Percentiles rank a stretch among this genome's conserved stretches.
These are phyloP conservation scores for Bolinopsis microptera DNA, from an alignment of 37 sponge, comb jelly and placozoan species.

Conservation along the genomic window DNA sequence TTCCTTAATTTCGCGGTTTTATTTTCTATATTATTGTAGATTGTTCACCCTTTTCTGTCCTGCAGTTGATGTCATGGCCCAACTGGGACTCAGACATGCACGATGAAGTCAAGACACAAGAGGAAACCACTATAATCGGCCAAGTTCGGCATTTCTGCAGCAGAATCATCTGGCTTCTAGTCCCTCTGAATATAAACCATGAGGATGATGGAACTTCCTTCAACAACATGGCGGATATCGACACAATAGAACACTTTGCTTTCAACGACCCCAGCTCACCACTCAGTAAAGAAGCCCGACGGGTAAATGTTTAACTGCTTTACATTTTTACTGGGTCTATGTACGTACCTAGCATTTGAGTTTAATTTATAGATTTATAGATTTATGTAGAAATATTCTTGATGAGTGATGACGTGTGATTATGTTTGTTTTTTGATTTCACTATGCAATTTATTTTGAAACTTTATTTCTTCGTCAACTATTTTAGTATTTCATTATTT, in stretches of 20 bases:
- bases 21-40: too few species aligned
- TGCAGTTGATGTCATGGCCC: neutral
- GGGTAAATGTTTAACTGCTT: neutral
- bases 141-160: conserved; percentile 63
- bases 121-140: conserved; percentile 56
- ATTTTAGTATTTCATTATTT: too few species aligned
- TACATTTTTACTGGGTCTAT: too few species aligned
- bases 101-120: conserved; percentile 39
- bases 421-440: too few species aligned
- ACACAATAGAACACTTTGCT: neutral
- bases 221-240: conserved; percentile 23
- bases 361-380: too few species aligned
- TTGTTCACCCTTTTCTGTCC: too few species aligned
- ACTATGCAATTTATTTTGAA: too few species aligned
- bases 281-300: conserved; percentile 20
- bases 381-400: too few species aligned
- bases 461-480: too few species aligned
- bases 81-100: conserved; percentile 28
- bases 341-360: too few species aligned
- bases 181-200: neutral
- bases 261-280: conserved; percentile 46
- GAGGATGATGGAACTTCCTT: conserved; percentile 3
- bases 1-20: too few species aligned
- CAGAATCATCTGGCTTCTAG: conserved; percentile 58
- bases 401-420: too few species aligned